These are phyloP conservation scores for Chloroceryle amazona DNA, from an alignment of 2,797 vertebrate species.

Conservation along the genomic window DNA sequence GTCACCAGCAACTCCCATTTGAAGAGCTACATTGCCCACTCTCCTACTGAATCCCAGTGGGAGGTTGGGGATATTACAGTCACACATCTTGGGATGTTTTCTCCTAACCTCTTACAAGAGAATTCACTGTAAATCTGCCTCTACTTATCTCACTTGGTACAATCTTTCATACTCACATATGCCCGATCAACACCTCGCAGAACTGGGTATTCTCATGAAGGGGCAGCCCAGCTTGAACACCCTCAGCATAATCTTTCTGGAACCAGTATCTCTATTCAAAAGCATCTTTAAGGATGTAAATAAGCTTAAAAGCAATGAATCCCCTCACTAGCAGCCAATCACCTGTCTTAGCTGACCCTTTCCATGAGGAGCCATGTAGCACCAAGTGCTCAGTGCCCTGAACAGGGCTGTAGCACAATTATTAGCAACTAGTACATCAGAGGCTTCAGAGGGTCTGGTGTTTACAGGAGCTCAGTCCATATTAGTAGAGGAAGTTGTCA, in stretches of 20 bases:
- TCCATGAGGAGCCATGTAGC: neutral
- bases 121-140: neutral
- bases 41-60: neutral
- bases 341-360: neutral
- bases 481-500: neutral
- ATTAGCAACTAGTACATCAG: neutral
- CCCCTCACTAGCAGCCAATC: neutral
- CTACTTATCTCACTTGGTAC: neutral
- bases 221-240: neutral
- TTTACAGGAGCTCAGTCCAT: neutral
- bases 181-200: neutral
- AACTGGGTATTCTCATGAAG: neutral
- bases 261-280: neutral
- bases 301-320: neutral
- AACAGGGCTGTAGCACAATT: neutral
- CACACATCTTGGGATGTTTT: neutral
- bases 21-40: neutral
- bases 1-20: neutral
- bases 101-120: neutral
- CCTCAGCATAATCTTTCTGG: neutral
- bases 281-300: neutral
- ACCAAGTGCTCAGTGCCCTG: neutral
- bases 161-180: neutral
- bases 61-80: neutral
- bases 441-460: neutral